phyloP scores from a whole-genome alignment of 2,888 invertebrate genomes.

The Luperina nickerlii region DNA sequence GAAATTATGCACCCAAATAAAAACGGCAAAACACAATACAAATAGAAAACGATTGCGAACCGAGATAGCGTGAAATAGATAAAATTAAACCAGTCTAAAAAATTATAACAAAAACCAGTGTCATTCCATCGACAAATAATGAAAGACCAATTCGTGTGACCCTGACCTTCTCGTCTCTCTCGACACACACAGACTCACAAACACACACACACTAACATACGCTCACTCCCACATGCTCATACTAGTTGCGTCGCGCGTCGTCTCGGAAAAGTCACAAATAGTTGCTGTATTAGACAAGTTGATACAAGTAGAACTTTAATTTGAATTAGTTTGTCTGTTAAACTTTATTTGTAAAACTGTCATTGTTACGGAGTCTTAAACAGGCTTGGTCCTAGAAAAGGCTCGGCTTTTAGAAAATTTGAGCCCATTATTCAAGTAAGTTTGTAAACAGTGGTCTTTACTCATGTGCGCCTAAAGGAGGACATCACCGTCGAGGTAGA shows the following conservation, averaged over 20 bases:
- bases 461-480: too few species aligned
- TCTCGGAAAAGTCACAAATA: constrained; percentile 24
- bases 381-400: not conserved
- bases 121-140: constrained; percentile 50
- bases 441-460: too few species aligned
- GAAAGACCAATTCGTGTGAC: constrained; percentile 63
- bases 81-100: constrained; percentile 44
- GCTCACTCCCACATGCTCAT: constrained; percentile 9
- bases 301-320: not conserved
- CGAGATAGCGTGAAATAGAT: constrained; percentile 46
- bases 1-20: constrained; percentile 16
- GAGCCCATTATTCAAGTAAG: not conserved
- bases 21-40: constrained; percentile 17
- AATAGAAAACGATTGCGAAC: constrained; percentile 49
- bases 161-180: constrained; percentile 71
- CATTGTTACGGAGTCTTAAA: not conserved
- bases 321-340: not conserved
- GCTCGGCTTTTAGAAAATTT: not conserved
- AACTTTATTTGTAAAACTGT: not conserved
- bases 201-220: constrained; percentile 40
- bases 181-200: constrained; percentile 47
- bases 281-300: constrained; percentile 17
- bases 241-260: not conserved
- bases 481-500: too few species aligned
- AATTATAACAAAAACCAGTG: constrained; percentile 51